Evolutionary conservation across 2,888 invertebrate genomes (phyloP), one percentile per base, ranked within the genome.

Genomic region (Tenthredo notha): DNA sequence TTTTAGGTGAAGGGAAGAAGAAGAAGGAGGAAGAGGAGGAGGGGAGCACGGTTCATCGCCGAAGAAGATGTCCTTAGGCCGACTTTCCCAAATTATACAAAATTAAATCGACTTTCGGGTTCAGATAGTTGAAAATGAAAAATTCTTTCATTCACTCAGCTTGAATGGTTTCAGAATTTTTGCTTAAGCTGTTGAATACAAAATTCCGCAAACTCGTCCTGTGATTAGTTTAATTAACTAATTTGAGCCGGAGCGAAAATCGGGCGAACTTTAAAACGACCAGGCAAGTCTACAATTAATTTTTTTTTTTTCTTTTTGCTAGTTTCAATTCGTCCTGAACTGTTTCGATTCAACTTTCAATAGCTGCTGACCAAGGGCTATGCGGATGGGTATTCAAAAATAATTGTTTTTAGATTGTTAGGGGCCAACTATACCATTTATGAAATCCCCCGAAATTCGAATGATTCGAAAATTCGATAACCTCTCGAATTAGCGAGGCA

Each of bases 11-110:
- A n/a, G 50, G 3, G 15, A 43, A 47, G 4, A 2, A n/a, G 4
- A 33, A 4, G 4, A 4, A 33, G 33, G 33, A 33, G 33, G 29
- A 33, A 2, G 29, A 33, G 50, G 50, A 2, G 61, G 10, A 2
- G 50, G 54, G 0, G 61, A 2, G 3, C 21, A 74, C 74, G 74
- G 15, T 43, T 43, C 43, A 43, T 74, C 74, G 43, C n/a, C 74
- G 43, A 43, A 74, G 43, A 74, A 40, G 74, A 43, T 74, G 43
- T 74, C 74, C 74, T 6, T 25, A 7, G 33, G 70, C n/a, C 29
- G 70, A 72, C 40, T 21, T 72, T 72, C 37, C 40, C 33, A 72
- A 72, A 72, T 72, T 72, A 40, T 37, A 72, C 37, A 29, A 72
- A 72, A 72, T 40, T 72, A 72, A 72, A 72, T 72, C 70, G 70